These are phyloP conservation scores for Conomelus anceps DNA, from an alignment of 2,888 invertebrate species.

Conservation along the genomic window DNA sequence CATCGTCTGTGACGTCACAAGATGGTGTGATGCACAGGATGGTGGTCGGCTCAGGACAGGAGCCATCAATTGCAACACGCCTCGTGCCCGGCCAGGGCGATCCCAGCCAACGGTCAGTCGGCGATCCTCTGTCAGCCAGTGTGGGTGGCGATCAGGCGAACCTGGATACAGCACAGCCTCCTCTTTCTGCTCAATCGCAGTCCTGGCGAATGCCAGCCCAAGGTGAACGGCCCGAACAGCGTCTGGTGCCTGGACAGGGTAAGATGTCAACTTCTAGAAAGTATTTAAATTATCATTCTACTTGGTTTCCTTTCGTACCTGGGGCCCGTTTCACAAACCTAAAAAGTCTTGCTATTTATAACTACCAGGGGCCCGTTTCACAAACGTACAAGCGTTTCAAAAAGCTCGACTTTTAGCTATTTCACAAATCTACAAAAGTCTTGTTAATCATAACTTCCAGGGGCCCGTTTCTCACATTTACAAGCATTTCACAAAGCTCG, in stretches of 20 bases:
- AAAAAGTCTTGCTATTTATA: no score
- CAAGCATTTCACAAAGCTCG: no score
- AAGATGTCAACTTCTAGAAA: not conserved
- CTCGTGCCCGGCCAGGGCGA: not conserved
- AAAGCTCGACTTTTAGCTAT: no score
- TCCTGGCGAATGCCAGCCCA: not conserved
- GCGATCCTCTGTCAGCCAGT: no score
- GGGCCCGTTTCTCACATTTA: no score
- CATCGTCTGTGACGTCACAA: conserved; percentile 39
- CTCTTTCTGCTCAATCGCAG: not conserved
- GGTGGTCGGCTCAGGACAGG: conserved; percentile 35
- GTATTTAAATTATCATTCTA: not conserved
- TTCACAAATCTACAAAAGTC: no score
- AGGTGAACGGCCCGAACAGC: not conserved
- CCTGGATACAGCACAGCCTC: not conserved
- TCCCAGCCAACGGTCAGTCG: no score
- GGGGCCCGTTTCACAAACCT: no score
- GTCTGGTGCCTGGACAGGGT: conserved; percentile 16
- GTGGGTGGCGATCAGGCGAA: not conserved
- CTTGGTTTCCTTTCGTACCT: no score
- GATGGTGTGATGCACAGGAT: conserved; percentile 43
- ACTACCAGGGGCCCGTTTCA: no score
- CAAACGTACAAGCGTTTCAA: no score
- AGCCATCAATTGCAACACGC: not conserved
- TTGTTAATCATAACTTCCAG: no score